Conservation (phyloP, 2,888 invertebrate genomes). For the Heliconius hortense region DNA sequence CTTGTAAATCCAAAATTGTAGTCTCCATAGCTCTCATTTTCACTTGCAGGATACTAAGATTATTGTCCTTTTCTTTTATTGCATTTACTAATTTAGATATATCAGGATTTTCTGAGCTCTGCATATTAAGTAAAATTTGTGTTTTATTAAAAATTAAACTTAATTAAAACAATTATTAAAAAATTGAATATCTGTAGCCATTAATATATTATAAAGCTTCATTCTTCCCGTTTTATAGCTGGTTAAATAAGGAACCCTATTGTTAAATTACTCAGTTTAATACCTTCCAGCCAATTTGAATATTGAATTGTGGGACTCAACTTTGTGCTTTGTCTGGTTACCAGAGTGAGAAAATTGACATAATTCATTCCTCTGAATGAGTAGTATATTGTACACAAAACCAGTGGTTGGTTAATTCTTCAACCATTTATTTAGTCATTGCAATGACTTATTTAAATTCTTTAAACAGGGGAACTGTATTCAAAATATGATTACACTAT, state of each 20-base stretch:
- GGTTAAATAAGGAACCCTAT: neutral
- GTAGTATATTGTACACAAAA: too few relatives aligned
- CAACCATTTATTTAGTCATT: too few relatives aligned
- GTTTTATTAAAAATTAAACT: neutral
- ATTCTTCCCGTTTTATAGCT: neutral
- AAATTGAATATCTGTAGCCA: neutral
- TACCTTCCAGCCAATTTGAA: too few relatives aligned
- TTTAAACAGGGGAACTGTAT: too few relatives aligned
- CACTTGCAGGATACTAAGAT: constrained; percentile 68
- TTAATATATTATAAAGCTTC: neutral
- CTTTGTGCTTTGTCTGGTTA: too few relatives aligned
- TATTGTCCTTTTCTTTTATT: constrained; percentile 81
- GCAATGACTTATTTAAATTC: too few relatives aligned
- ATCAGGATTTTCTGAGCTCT: constrained; percentile 68
- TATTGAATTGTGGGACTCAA: too few relatives aligned
- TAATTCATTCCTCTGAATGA: too few relatives aligned
- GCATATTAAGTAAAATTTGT: constrained; percentile 37
- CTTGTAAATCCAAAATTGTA: constrained; percentile 90
- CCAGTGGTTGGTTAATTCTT: too few relatives aligned
- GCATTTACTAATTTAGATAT: constrained; percentile 82
- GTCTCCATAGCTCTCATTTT: constrained; percentile 86
- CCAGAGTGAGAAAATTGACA: too few relatives aligned
- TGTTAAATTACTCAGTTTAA: too few relatives aligned
- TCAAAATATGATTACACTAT: too few relatives aligned
- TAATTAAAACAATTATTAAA: neutral